Conservation (phyloP, 2,797 vertebrate genomes). For the Rhabdomys pumilio region DNA sequence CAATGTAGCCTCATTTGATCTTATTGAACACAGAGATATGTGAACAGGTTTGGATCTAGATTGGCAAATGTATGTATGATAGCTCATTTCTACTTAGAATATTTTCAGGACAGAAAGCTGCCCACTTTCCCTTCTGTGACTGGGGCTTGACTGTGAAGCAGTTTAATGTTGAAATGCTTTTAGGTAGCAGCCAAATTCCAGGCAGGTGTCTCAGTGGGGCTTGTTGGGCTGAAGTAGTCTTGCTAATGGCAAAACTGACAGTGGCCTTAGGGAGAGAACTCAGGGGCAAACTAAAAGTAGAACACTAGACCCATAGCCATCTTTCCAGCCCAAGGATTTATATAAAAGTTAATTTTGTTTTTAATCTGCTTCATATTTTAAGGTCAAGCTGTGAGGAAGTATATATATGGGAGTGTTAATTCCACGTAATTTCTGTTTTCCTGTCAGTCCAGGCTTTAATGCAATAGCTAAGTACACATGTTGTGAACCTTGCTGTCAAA, state of each 20-base stretch:
- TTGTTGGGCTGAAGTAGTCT: background rate
- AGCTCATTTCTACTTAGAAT: conserved; percentile 49
- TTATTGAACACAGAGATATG: conserved; percentile 23
- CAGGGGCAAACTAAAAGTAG: background rate
- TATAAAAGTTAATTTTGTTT: conserved; percentile 37
- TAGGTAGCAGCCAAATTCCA: background rate
- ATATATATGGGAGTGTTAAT: background rate
- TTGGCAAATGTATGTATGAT: background rate
- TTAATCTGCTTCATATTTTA: conserved; percentile 30
- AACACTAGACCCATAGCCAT: background rate
- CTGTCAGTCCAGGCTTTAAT: background rate
- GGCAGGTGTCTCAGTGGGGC: background rate
- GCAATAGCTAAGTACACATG: background rate
- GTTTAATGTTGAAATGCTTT: conserved; percentile 19
- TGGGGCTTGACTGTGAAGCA: background rate
- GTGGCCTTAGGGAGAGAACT: conserved; percentile 15
- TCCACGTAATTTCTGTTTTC: background rate
- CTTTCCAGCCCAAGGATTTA: background rate
- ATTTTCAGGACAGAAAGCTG: background rate
- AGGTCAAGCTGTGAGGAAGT: conserved; percentile 22
- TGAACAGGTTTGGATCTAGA: background rate
- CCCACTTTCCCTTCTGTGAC: background rate
- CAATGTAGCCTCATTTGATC: background rate
- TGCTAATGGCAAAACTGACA: background rate
- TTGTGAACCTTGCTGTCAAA: background rate